A percentile compares a stretch with the other conserved stretches of the same genome.
These are phyloP conservation scores for Sander lucioperca DNA, from an alignment of 2,113 vertebrate species.

Conservation along the genomic window DNA sequence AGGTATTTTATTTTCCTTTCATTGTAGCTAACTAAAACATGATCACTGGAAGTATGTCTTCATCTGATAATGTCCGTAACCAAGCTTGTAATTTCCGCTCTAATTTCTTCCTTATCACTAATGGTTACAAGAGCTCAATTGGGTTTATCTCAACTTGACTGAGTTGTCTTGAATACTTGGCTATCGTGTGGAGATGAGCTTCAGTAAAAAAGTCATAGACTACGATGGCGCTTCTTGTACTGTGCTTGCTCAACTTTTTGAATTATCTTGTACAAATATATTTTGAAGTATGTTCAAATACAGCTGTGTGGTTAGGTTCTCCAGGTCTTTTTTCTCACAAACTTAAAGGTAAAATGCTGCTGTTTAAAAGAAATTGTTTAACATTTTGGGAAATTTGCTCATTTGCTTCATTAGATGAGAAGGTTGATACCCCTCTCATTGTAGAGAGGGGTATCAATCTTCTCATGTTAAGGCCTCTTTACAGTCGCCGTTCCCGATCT, in stretches of 20 bases:
- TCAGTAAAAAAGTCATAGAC: background rate
- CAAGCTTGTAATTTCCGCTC: conserved; percentile 70
- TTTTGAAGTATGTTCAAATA: background rate
- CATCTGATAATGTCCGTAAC: conserved; percentile 65
- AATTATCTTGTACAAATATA: background rate
- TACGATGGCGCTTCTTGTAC: background rate
- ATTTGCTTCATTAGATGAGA: background rate
- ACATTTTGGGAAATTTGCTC: background rate
- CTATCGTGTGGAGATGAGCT: background rate
- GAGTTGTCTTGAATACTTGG: conserved; percentile 53
- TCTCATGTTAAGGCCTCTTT: background rate
- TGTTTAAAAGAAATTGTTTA: background rate
- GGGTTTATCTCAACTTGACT: conserved; percentile 50
- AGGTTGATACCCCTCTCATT: background rate
- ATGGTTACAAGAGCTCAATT: conserved; percentile 46
- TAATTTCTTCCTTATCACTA: conserved; percentile 66
- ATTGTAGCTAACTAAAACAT: background rate
- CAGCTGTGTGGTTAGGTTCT: background rate
- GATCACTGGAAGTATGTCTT: conserved; percentile 44
- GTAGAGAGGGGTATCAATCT: background rate
- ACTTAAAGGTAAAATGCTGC: background rate
- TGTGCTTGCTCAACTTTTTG: background rate
- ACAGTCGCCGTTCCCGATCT: no score
- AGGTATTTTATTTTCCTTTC: background rate
- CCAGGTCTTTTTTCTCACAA: background rate